A percentile compares a stretch with the other conserved stretches of the same genome.
Evolutionary conservation across 2,888 invertebrate species (phyloP).

Genomic region (Plebejus melissa): DNA sequence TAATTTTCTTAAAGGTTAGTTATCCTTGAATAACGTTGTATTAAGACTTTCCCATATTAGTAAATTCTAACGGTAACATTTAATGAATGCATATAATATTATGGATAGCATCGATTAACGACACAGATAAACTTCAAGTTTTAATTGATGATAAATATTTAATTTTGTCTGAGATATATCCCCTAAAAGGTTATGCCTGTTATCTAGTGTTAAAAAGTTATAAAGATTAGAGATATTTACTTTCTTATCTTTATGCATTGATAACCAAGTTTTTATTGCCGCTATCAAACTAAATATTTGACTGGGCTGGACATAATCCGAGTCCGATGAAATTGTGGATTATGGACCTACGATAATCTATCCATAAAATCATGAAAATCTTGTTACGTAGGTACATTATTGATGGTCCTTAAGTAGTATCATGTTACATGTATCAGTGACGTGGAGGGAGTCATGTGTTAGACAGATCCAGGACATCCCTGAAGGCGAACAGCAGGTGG

Average conservation of each 20-base stretch:
- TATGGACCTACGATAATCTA: no score
- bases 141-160: slow-evolving; percentile 10
- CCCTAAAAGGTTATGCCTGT: background rate
- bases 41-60: background rate
- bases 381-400: no score
- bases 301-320: no score
- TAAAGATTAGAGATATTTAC: background rate
- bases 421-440: no score
- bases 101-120: background rate
- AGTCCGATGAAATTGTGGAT: no score
- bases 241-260: background rate
- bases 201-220: background rate
- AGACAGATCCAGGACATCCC: no score
- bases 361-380: no score
- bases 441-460: no score
- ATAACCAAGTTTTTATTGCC: background rate
- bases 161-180: background rate
- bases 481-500: no score
- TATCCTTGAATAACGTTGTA: background rate
- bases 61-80: background rate
- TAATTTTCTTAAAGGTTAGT: background rate
- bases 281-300: no score
- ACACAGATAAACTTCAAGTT: background rate
- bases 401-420: no score
- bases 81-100: background rate